Evolutionary conservation across 37 sponge, comb jelly and placozoan genomes (phyloP).

Genomic region (Petrosia ficiformis): DNA sequence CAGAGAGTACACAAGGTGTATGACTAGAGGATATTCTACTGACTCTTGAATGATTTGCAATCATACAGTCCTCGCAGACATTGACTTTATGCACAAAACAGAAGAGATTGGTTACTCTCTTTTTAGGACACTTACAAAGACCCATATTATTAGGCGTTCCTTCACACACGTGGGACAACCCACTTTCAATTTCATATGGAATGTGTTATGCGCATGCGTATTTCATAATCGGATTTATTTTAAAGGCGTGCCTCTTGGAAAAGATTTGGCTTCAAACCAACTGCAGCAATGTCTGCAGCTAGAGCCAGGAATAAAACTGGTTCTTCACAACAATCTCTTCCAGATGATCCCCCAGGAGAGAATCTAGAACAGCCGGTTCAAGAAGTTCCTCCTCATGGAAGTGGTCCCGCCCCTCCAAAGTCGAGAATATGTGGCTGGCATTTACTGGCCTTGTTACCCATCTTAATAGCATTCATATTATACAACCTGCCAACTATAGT

Average conservation of each 20-base stretch:
- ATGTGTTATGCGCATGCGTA: no score
- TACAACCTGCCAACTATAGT: slow-evolving; percentile 16
- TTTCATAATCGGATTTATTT: no score
- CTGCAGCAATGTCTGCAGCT: background rate
- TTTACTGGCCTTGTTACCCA: slow-evolving; percentile 21
- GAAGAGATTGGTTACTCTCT: slow-evolving; percentile 90
- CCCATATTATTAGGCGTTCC: slow-evolving; percentile 71
- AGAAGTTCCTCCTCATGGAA: background rate
- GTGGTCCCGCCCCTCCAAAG: background rate
- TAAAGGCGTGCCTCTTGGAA: no score
- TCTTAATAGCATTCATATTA: slow-evolving; percentile 15
- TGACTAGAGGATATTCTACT: background rate
- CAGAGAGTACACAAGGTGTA: background rate
- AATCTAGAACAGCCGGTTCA: background rate
- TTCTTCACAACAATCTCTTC: background rate
- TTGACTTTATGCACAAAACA: slow-evolving; percentile 94
- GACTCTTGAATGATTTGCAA: slow-evolving; percentile 76
- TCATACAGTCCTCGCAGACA: slow-evolving; percentile 95
- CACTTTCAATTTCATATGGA: no score
- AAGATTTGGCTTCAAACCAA: no score
- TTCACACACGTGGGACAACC: no score
- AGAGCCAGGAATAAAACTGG: background rate
- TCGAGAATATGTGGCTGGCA: slow-evolving; percentile 12
- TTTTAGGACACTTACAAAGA: slow-evolving; percentile 91
- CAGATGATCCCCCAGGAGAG: background rate